These are phyloP conservation scores for Dynastes grantii DNA, from an alignment of 2,888 invertebrate genomes.

Conservation along the genomic window DNA sequence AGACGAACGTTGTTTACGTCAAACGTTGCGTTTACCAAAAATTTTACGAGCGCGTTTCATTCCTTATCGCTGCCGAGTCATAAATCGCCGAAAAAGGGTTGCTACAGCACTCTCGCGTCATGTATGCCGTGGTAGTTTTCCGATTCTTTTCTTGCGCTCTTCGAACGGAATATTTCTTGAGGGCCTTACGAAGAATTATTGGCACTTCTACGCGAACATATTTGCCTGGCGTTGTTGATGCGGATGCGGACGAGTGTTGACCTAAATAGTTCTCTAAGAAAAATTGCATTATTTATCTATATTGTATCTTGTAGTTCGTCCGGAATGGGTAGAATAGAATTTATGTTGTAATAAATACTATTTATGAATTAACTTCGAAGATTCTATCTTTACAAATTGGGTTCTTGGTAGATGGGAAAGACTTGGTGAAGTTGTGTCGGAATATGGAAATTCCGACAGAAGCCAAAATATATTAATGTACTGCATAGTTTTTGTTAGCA, in stretches of 20 bases:
- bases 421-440: too few species aligned
- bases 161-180: not conserved
- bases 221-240: not conserved
- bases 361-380: too few species aligned
- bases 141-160: not conserved
- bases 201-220: slow-evolving; percentile 3
- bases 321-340: not conserved
- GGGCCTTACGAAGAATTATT: slow-evolving; percentile 1
- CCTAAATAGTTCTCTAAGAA: not conserved
- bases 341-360: too few species aligned
- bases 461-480: too few species aligned
- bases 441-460: too few species aligned
- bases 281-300: slow-evolving; percentile 8
- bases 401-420: too few species aligned
- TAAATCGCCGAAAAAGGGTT: slow-evolving; percentile 29
- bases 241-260: not conserved
- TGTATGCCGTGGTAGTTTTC: not conserved
- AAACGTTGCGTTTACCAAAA: slow-evolving; percentile 10
- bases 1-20: slow-evolving; percentile 8
- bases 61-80: slow-evolving; percentile 34
- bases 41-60: slow-evolving; percentile 32
- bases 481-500: too few species aligned
- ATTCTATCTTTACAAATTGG: too few species aligned
- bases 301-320: not conserved
- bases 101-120: not conserved